These are phyloP conservation scores for Holocentrus rufus DNA, from an alignment of 2,797 vertebrate species.

Conservation along the genomic window DNA sequence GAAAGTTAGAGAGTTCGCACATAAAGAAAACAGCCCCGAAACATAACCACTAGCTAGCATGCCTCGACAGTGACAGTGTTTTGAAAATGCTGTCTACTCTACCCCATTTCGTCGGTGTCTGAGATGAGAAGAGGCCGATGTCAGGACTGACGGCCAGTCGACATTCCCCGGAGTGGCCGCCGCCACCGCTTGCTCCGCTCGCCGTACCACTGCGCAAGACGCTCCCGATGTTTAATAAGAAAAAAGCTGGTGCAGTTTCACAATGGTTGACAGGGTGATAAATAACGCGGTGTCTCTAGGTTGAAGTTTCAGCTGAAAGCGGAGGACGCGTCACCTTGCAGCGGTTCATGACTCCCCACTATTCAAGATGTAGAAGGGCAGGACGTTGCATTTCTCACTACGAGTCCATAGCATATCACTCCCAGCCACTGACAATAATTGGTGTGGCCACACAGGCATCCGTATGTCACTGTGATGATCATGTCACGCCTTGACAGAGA, in stretches of 20 bases:
- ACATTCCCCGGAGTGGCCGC: conserved; percentile 81
- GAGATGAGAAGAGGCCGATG: conserved; percentile 82
- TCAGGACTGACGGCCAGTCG: conserved; percentile 80
- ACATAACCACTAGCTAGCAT: conserved; percentile 26
- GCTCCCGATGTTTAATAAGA: conserved; percentile 62
- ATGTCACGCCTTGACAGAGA: conserved; percentile 33
- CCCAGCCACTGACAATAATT: conserved; percentile 71
- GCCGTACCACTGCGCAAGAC: conserved; percentile 69
- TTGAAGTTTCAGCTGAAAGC: conserved; percentile 73
- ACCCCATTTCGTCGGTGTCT: conserved; percentile 77
- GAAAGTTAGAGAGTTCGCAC: conserved; percentile 56
- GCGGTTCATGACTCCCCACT: conserved; percentile 82
- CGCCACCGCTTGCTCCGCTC: conserved; percentile 62
- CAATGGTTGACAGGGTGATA: conserved; percentile 47
- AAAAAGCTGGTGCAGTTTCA: conserved; percentile 47
- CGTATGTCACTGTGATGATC: conserved; percentile 73
- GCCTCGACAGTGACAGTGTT: conserved; percentile 49
- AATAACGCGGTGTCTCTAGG: conserved; percentile 59
- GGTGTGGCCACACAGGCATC: conserved; percentile 76
- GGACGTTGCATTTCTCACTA: conserved; percentile 75
- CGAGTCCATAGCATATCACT: conserved; percentile 70
- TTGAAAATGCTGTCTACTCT: conserved; percentile 66
- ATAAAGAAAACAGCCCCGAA: conserved; percentile 11
- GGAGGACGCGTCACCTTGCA: conserved; percentile 82
- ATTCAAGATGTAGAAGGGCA: conserved; percentile 78